phyloP scores from a whole-genome alignment of 1,140 invertebrate genomes.

The Ostrea denselamellosa region DNA sequence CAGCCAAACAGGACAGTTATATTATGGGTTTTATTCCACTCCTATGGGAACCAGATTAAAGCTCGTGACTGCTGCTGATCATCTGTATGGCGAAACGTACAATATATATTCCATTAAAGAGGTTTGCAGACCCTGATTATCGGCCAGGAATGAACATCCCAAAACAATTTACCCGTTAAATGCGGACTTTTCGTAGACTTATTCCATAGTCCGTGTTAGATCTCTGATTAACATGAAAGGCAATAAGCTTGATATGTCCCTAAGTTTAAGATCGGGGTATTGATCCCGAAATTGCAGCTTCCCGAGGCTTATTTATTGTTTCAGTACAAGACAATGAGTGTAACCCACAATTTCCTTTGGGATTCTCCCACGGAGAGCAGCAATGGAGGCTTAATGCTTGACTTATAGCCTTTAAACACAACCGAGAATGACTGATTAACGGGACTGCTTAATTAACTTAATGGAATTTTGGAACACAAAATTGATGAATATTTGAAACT shows the following conservation, averaged over 20 bases:
- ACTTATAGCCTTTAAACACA: neutral
- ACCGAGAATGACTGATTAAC: conserved; percentile 20
- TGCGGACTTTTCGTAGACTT: neutral
- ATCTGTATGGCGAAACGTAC: neutral
- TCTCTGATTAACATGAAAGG: neutral
- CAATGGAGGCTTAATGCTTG: neutral
- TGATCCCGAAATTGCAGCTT: conserved; percentile 20
- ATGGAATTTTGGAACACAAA: neutral
- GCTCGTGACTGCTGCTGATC: neutral
- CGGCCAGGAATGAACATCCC: neutral
- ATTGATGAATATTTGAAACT: neutral
- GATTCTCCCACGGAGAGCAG: neutral
- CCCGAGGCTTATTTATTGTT: conserved; percentile 9
- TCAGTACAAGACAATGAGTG: conserved; percentile 19
- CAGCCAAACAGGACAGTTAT: neutral
- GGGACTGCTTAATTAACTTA: neutral
- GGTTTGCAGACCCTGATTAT: neutral
- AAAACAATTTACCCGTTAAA: conserved; percentile 26
- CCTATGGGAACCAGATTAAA: neutral
- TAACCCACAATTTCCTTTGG: neutral
- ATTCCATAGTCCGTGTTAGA: neutral
- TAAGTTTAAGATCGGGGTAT: neutral
- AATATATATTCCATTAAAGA: conserved; percentile 31
- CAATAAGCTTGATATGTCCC: neutral
- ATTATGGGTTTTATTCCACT: neutral